Conservation (phyloP, 1,140 invertebrate genomes). For the Heliconius eleuchia region DNA sequence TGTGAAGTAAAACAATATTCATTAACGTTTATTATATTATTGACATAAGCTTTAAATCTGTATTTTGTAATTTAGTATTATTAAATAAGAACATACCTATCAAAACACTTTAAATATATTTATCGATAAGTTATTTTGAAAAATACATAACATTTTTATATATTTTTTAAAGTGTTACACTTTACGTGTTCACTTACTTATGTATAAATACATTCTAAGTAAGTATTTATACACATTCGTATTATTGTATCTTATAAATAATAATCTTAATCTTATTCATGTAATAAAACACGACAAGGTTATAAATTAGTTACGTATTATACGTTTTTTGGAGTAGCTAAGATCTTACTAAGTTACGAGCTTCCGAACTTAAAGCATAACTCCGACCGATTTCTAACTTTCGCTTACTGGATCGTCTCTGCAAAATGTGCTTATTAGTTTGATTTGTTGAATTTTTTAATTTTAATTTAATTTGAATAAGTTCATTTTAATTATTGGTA, state of each 20-base stretch:
- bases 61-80: background rate
- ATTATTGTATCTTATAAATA: background rate
- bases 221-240: background rate
- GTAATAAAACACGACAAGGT: background rate
- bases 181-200: no score
- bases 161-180: background rate
- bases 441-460: background rate
- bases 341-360: background rate
- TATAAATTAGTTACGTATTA: no score
- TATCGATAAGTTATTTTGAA: background rate
- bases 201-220: no score
- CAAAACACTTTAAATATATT: background rate
- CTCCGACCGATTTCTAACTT: constrained; percentile 51
- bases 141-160: background rate
- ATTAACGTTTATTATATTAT: background rate
- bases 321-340: no score
- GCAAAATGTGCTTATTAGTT: constrained; percentile 52
- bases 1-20: background rate
- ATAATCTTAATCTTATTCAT: background rate
- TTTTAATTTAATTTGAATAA: no score
- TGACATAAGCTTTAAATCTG: background rate
- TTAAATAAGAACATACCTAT: background rate
- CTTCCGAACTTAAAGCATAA: constrained; percentile 52
- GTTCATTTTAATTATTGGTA: no score
- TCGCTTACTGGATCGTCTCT: constrained; percentile 40